A percentile compares a stretch with the other conserved stretches of the same genome.
phyloP scores from a whole-genome alignment of 2,888 invertebrate genomes.

The Pyrgus malvae region DNA sequence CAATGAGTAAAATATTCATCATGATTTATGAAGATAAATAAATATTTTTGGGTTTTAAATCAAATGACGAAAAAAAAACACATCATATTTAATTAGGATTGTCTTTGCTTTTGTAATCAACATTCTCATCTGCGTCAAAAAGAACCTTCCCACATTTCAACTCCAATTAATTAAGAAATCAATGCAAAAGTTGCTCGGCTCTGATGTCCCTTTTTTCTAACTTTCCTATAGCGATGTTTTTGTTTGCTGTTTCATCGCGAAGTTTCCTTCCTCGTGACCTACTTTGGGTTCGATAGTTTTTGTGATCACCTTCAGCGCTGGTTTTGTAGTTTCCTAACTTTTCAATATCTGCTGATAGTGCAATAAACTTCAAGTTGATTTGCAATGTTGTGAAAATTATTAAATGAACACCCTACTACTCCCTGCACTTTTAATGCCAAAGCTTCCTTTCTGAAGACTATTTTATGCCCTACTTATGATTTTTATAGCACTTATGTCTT shows the following conservation, averaged over 20 bases:
- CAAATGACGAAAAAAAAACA: no score
- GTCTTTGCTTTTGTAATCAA: no score
- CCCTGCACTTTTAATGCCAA: no score
- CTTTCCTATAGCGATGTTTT: constrained; percentile 1
- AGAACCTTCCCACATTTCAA: background rate
- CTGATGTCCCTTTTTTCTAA: constrained; percentile 1
- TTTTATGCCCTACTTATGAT: no score
- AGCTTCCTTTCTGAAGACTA: no score
- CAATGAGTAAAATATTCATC: no score
- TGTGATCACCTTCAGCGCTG: background rate
- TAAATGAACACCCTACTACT: no score
- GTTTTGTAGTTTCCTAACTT: background rate
- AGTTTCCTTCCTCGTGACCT: constrained; percentile 12
- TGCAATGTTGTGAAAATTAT: no score
- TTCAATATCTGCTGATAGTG: background rate
- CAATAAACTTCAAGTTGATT: background rate
- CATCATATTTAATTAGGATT: no score
- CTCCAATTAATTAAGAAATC: background rate
- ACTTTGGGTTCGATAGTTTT: constrained; percentile 2
- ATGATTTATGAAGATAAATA: no score
- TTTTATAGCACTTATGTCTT: no score
- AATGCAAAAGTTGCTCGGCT: background rate
- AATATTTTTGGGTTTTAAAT: no score
- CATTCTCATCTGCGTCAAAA: background rate
- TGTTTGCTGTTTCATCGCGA: constrained; percentile 2